phyloP scores from a whole-genome alignment of 2,888 invertebrate genomes.

The Girardia tigrina region DNA sequence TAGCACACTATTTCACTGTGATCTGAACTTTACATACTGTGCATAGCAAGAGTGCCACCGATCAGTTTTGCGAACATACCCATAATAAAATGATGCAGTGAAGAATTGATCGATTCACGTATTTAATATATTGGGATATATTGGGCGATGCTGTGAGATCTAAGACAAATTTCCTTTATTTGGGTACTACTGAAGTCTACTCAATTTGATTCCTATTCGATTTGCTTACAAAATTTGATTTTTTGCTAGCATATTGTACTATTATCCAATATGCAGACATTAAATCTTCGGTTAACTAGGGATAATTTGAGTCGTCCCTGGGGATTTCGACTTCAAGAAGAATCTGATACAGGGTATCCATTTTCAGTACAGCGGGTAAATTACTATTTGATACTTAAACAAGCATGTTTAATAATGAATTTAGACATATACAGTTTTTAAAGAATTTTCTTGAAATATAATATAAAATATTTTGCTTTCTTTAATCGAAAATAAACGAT shows the following conservation, averaged over 20 bases:
- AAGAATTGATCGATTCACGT: neutral
- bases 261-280: constrained; percentile 10
- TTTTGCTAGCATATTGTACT: constrained; percentile 1
- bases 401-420: too few relatives aligned
- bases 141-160: constrained; percentile 19
- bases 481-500: too few relatives aligned
- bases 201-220: constrained; percentile 2
- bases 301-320: constrained; percentile 49
- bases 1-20: neutral
- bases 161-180: constrained; percentile 1
- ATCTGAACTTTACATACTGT: neutral
- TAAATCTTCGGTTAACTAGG: constrained; percentile 43
- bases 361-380: constrained; percentile 49
- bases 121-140: neutral
- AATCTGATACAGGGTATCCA: constrained; percentile 46
- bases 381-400: too few relatives aligned
- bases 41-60: neutral
- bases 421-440: too few relatives aligned
- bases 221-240: neutral
- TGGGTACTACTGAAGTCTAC: constrained; percentile 5
- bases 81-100: neutral
- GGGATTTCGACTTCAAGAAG: constrained; percentile 50
- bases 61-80: neutral
- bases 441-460: too few relatives aligned
- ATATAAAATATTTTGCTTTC: too few relatives aligned